Evolutionary conservation across 2,888 invertebrate genomes (phyloP).

Genomic region (Halictus quadricinctus): DNA sequence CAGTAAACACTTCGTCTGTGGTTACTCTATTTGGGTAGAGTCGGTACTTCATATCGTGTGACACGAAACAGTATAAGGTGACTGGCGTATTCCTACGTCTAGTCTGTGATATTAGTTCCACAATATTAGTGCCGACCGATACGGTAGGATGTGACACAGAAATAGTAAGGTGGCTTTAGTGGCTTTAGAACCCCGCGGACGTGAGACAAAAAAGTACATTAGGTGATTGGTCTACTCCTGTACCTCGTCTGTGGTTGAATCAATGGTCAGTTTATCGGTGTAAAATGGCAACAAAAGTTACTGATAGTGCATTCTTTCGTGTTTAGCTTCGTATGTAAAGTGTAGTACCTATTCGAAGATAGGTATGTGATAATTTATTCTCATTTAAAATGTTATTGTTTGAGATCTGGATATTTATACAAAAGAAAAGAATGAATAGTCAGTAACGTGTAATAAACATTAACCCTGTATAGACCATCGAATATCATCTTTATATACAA

Average conservation of each 20-base stretch:
- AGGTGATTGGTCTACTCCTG: too few species aligned
- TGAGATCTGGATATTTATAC: neutral
- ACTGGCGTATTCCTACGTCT: too few species aligned
- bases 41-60: too few species aligned
- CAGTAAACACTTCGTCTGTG: too few species aligned
- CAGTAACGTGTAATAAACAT: neutral
- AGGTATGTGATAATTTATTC: slow-evolving; percentile 39
- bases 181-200: too few species aligned
- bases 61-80: too few species aligned
- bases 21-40: too few species aligned
- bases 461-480: neutral
- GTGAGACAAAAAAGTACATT: too few species aligned
- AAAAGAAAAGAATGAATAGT: neutral
- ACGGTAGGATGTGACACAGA: too few species aligned
- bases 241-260: neutral
- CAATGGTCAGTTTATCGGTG: slow-evolving; percentile 30
- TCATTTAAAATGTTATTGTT: neutral
- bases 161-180: too few species aligned
- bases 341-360: slow-evolving; percentile 22
- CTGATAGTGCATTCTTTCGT: slow-evolving; percentile 22
- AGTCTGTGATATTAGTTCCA: too few species aligned
- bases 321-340: slow-evolving; percentile 24
- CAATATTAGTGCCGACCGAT: too few species aligned
- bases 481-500: neutral
- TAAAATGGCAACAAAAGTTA: slow-evolving; percentile 25